Evolutionary conservation across 1,140 invertebrate genomes (phyloP), one percentile per base, ranked within the genome.

Genomic region (Drosophila varians): DNA sequence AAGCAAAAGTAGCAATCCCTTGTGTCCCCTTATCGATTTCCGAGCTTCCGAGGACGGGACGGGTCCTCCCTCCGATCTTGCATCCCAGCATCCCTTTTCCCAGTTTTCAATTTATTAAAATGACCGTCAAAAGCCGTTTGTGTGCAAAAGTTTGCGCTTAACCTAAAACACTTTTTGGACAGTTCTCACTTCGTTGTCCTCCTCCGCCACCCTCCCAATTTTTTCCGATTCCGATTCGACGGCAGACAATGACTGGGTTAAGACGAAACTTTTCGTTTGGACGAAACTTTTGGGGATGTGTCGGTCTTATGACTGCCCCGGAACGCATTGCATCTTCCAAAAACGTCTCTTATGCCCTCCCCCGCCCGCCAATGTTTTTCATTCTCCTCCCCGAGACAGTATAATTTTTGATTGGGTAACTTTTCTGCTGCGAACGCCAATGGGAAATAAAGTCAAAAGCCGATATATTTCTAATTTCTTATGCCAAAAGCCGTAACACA

Each of bases 21-120:
- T 47, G 43, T 52, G 45, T 45, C 36, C 47, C 40, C 51, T 14
- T 60, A 82, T 76, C 70, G 64, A 83, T 74, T 60, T 74, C 47
- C 45, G 58, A 60, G 36, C 9, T 38, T 38, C 12, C 28, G 11
- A 31, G 28, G n/a, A n/a, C n/a, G n/a, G n/a, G n/a, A n/a, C n/a
- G n/a, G n/a, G n/a, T n/a, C n/a, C n/a, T 31, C 28, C 28, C 4
- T 31, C 11, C 9, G 28, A 11, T 11, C 28, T 9, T 31, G 9
- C 1, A 11, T 11, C 9, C 28, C 36, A 6, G 36, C 36, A 61
- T 23, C 52, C 54, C 75, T 77, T 83, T 74, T 53, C 49, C 57
- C 55, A 75, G 57, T 86, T 84, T 84, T 84, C 80, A 86, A 86
- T 84, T 84, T 86, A 84, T 86, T 84, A 84, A 84, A 84, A 84